These are phyloP conservation scores for Baronia brevicornis DNA, from an alignment of 2,888 invertebrate genomes.

Conservation along the genomic window DNA sequence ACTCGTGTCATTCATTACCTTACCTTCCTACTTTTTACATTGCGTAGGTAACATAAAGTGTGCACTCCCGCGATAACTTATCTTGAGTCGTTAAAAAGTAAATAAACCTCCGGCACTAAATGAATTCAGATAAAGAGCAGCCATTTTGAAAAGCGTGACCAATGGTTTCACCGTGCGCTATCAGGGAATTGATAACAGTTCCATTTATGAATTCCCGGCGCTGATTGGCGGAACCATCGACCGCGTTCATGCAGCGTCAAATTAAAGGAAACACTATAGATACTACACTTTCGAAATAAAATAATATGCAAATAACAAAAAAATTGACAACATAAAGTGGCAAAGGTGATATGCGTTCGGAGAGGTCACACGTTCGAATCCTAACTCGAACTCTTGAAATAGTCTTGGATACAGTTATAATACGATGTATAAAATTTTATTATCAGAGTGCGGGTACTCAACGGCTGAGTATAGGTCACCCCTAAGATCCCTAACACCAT, in stretches of 20 bases:
- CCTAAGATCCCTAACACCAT: too few relatives aligned
- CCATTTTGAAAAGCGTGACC: constrained; percentile 66
- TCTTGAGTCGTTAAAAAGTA: constrained; percentile 45
- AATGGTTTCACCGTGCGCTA: constrained; percentile 51
- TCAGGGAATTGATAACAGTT: constrained; percentile 59
- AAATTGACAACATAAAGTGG: constrained; percentile 21
- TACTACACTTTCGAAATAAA: constrained; percentile 23
- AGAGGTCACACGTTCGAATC: too few relatives aligned
- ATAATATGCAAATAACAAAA: constrained; percentile 19
- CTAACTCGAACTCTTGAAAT: too few relatives aligned
- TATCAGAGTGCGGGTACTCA: too few relatives aligned
- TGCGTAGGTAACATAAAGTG: constrained; percentile 17
- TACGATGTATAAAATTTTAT: too few relatives aligned
- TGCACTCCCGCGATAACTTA: constrained; percentile 33
- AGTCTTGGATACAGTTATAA: too few relatives aligned
- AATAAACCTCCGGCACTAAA: constrained; percentile 42
- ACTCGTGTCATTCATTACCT: too few relatives aligned
- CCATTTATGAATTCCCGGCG: constrained; percentile 53
- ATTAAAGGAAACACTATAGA: constrained; percentile 3
- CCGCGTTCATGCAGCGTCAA: constrained; percentile 21
- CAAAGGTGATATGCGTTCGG: too few relatives aligned
- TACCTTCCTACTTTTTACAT: too few relatives aligned
- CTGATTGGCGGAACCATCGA: constrained; percentile 52
- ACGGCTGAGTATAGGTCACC: too few relatives aligned
- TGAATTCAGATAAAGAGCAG: constrained; percentile 48